Evolutionary conservation across 2,113 vertebrate genomes (phyloP).

Genomic region (Polypterus senegalus): DNA sequence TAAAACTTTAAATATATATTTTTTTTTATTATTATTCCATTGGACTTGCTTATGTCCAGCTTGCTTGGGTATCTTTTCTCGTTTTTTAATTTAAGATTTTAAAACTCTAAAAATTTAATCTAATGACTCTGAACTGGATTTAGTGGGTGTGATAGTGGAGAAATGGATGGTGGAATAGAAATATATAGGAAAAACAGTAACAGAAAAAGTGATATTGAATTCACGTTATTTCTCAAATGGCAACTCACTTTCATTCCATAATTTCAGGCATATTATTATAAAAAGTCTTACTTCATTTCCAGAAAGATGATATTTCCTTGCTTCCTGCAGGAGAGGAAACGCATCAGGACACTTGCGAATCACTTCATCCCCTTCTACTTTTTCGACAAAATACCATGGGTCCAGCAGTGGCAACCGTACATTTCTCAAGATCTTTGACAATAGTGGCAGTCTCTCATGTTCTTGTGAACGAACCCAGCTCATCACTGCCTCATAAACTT

Average conservation of each 20-base stretch:
- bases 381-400: conserved; percentile 84
- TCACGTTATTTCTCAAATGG: too few species aligned
- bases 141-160: too few species aligned
- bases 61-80: too few species aligned
- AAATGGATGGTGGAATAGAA: too few species aligned
- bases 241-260: too few species aligned
- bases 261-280: too few species aligned
- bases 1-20: background rate
- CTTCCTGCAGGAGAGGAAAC: conserved; percentile 82
- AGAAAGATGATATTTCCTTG: conserved; percentile 78
- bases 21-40: background rate
- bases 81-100: too few species aligned
- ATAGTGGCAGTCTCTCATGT: conserved; percentile 46
- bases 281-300: conserved; percentile 69
- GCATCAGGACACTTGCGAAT: conserved; percentile 71
- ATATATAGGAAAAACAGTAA: too few species aligned
- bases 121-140: too few species aligned
- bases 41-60: background rate
- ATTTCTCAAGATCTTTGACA: conserved; percentile 55
- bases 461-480: conserved; percentile 66
- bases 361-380: conserved; percentile 73
- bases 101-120: too few species aligned
- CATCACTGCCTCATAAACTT: conserved; percentile 78
- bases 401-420: conserved; percentile 81
- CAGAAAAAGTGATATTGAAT: too few species aligned